Evolutionary conservation across 2,888 invertebrate species (phyloP), one percentile per base, ranked within the genome.

Genomic region (Chrysolina haemoptera): DNA sequence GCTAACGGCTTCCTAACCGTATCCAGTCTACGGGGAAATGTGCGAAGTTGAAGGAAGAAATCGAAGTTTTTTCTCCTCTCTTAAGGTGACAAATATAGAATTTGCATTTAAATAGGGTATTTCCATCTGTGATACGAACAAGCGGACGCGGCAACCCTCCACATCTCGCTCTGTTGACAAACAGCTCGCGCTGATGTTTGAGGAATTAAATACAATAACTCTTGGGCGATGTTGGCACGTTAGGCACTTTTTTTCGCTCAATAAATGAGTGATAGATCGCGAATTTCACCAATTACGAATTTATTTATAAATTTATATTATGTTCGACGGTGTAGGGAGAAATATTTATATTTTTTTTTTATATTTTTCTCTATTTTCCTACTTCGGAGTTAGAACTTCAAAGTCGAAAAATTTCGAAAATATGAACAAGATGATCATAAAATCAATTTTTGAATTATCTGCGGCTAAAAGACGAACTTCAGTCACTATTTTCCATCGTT

Each of bases 41-140:
- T 84, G 85, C 84, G 63, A 85, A 85, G 85, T 86, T 84, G 81
- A 84, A 82, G 84, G 84, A 85, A 83, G 85, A 86, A 86, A 87
- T 87, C 87, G 87, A 88, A 88, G 84, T 88, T 88, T 88, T 87
- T 88, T 71, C 86, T 70, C 55, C 83, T 67, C 76, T 83, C 84
- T 85, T 84, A 86, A 88, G 88, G 90, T 90, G 91, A 90, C 90
- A 91, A 91, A 91, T 91, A 90, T 89, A 89, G 89, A 91, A 91
- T 91, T 91, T 91, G 90, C 91, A 91, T 91, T 91, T 91, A 91
- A 91, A 91, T 91, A 90, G 91, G 90, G 90, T 90, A 91, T 90
- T 91, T 91, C 90, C 91, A 90, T 90, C 90, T 90, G 90, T 90
- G 90, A 89, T 88, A 87, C 50, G 27, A 53, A 55, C 40, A 40